Evolutionary conservation across 2,113 vertebrate genomes (phyloP).

Genomic region (Pygoscelis adeliae): DNA sequence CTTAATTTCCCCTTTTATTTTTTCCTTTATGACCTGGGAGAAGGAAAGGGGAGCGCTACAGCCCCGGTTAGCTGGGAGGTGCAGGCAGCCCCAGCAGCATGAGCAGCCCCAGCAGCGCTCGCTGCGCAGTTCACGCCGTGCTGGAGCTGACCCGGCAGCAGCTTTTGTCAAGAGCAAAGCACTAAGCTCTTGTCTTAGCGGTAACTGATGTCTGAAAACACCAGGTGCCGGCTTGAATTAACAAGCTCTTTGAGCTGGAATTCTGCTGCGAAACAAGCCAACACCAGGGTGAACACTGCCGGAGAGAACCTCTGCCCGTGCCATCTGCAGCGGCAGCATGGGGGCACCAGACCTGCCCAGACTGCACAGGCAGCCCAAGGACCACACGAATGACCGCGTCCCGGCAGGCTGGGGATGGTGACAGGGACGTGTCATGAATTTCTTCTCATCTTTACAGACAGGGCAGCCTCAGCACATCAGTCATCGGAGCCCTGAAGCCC

Average conservation of each 20-base stretch:
- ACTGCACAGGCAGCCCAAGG: background rate
- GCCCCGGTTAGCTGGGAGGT: fast-evolving
- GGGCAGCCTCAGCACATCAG: background rate
- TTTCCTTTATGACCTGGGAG: background rate
- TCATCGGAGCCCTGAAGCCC: fast-evolving
- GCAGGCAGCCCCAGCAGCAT: background rate
- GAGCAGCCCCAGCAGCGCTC: background rate
- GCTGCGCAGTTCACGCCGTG: fast-evolving
- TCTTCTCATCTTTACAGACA: background rate
- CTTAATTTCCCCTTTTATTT: background rate
- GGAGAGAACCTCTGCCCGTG: fast-evolving
- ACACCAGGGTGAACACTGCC: fast-evolving
- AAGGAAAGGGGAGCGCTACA: background rate
- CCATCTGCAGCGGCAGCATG: fast-evolving
- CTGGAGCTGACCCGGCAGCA: background rate
- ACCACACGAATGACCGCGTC: fast-evolving
- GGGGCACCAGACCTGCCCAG: background rate
- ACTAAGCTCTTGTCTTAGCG: background rate
- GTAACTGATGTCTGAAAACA: background rate
- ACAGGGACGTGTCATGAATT: background rate
- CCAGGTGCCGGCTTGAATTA: background rate
- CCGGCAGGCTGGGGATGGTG: fast-evolving
- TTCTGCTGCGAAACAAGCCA: background rate
- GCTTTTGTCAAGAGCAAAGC: background rate
- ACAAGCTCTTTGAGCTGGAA: background rate